Evolutionary conservation across 2,888 invertebrate species (phyloP).

Genomic region (Zonitis immaculata): DNA sequence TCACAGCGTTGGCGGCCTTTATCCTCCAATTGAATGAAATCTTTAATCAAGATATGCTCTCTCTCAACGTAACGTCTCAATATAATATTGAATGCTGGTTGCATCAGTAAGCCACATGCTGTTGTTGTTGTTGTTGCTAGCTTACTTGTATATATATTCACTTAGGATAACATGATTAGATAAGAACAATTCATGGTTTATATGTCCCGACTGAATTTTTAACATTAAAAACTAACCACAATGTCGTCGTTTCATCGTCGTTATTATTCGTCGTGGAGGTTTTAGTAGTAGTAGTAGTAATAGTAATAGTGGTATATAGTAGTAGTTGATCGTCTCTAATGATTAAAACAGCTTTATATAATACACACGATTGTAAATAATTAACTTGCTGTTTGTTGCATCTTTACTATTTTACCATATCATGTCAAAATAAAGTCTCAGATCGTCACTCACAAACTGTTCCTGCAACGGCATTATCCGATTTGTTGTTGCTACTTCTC

Average conservation of each 20-base stretch:
- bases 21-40: conserved; percentile 39
- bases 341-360: conserved; percentile 31
- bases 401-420: background rate
- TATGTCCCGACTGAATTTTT: conserved; percentile 27
- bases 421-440: background rate
- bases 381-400: background rate
- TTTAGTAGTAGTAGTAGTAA: too few species aligned
- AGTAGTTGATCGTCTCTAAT: conserved; percentile 38
- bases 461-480: background rate
- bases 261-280: conserved; percentile 29
- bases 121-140: too few species aligned
- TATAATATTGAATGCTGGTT: too few species aligned
- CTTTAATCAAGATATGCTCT: conserved; percentile 35
- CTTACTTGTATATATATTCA: conserved; percentile 28
- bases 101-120: conserved; percentile 26
- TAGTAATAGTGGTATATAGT: too few species aligned
- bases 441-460: background rate
- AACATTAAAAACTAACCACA: too few species aligned
- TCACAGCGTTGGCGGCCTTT: conserved; percentile 40
- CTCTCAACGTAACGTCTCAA: conserved; percentile 42
- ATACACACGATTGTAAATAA: conserved; percentile 12
- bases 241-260: too few species aligned
- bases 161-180: conserved; percentile 21
- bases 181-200: conserved; percentile 30
- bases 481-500: too few species aligned